These are phyloP conservation scores for Melanerpes formicivorus DNA, from an alignment of 2,113 vertebrate species.

Conservation along the genomic window DNA sequence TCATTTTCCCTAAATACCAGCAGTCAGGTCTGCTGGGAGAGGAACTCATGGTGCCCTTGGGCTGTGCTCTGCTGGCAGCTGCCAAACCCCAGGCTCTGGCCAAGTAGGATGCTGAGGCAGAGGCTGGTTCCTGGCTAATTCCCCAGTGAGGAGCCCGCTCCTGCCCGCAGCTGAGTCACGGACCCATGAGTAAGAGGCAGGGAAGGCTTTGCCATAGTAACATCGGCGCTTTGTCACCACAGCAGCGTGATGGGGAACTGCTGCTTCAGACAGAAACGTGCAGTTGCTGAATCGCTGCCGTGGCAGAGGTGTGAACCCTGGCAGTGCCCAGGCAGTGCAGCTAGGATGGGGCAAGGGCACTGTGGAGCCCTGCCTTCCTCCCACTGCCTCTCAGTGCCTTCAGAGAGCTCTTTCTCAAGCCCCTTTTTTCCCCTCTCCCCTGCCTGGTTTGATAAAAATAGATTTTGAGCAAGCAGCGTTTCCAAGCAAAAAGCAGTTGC, in stretches of 20 bases:
- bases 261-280: constrained; percentile 43
- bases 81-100: neutral
- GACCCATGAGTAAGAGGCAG: constrained; percentile 62
- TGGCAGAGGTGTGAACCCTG: neutral
- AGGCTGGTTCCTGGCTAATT: constrained; percentile 19
- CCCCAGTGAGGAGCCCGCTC: constrained; percentile 34
- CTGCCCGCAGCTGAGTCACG: constrained; percentile 57
- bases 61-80: neutral
- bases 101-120: constrained; percentile 23
- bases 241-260: constrained; percentile 28
- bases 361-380: neutral
- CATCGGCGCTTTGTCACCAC: constrained; percentile 20
- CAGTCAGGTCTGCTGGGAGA: neutral
- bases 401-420: neutral
- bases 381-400: accelerated
- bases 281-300: neutral
- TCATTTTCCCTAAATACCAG: neutral
- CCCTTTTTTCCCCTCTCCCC: constrained; percentile 14
- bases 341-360: neutral
- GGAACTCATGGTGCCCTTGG: neutral
- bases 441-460: constrained; percentile 55
- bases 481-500: constrained; percentile 46
- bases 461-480: constrained; percentile 45
- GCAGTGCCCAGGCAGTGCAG: neutral
- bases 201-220: constrained; percentile 77